Base-by-base conservation (phyloP, 37 sponge, comb jelly and placozoan genomes). In the Dysidea cf. avara region DNA sequence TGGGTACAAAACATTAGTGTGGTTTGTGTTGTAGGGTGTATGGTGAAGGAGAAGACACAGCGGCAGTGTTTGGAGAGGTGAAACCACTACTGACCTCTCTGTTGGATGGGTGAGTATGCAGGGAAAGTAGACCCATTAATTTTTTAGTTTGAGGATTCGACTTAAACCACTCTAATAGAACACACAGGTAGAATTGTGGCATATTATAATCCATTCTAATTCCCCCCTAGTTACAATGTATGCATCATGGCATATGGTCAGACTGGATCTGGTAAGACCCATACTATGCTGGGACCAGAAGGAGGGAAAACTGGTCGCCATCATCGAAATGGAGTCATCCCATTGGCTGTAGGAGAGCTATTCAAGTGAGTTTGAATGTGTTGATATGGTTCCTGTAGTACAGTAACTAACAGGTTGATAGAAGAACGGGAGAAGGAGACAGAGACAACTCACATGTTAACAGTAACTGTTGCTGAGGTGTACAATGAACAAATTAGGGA, bases 241-340 rank as follows among this genome's bases (percentile, higher is more conserved):
- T 87, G 88, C 53, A 52, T 87, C 57, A 81, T 87, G 88, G 88
- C 88, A 7, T 87, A 87, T 54, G 88, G 88, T 18, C 88, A 87
- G 59, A 87, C 88, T 11, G 88, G 88, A 2, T 70, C 74, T 22
- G 88, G 88, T 7, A 87, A 87, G 72, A 82, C 88, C 3, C 68
- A 87, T 78, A 87, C 83, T 24, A 87, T 87, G 88, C 58, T 87
- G 35, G 88, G 87, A 9, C 28, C 63, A 20, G 39, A 61, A 54
- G 79, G 67, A 18, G 67, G 70, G 62, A 43, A 43, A 43, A 7
- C 11, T 39, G 54, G 6, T 54, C 61, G 53, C 32, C n/a, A 16
- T 30, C 29, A 32, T 18, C 82, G 57, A 39, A 37, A 66, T 39
- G 87, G 87, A 37, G 64, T 87, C 35, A 48, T 87, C 48, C 82